These are phyloP conservation scores for Bufo bufo DNA, from an alignment of 2,113 vertebrate species.

Conservation along the genomic window DNA sequence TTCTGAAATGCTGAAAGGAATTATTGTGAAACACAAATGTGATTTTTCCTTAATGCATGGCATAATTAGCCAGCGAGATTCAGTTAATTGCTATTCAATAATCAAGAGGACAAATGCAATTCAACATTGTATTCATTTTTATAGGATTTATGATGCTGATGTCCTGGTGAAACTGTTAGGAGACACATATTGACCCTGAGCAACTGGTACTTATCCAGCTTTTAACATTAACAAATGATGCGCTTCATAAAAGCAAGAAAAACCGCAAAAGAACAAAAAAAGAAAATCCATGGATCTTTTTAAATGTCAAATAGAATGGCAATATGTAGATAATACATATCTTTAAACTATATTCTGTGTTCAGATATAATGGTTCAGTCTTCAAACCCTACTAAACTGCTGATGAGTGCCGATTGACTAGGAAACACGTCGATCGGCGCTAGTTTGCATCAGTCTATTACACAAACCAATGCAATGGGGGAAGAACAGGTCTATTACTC, in stretches of 20 bases:
- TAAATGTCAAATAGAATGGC: neutral
- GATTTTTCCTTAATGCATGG: neutral
- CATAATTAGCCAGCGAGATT: neutral
- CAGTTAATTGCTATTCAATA: neutral
- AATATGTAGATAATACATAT: too few species aligned
- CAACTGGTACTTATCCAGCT: neutral
- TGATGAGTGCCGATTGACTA: too few species aligned
- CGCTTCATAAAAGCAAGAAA: neutral
- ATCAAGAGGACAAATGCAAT: neutral
- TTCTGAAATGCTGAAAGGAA: slow-evolving; percentile 8
- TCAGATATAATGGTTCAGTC: too few species aligned
- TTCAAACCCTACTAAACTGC: too few species aligned
- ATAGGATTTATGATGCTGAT: neutral
- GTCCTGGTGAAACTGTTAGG: neutral
- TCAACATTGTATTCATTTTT: neutral
- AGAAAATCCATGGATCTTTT: neutral
- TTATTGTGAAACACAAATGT: neutral
- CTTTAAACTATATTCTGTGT: too few species aligned
- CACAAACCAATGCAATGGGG: too few species aligned
- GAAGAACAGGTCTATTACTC: too few species aligned
- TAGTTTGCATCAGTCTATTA: too few species aligned
- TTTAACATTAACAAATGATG: neutral
- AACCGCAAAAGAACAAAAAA: neutral
- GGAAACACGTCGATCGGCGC: too few species aligned
- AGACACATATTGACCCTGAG: neutral